phyloP scores from a whole-genome alignment of 2,888 invertebrate species.

The Dione juno region DNA sequence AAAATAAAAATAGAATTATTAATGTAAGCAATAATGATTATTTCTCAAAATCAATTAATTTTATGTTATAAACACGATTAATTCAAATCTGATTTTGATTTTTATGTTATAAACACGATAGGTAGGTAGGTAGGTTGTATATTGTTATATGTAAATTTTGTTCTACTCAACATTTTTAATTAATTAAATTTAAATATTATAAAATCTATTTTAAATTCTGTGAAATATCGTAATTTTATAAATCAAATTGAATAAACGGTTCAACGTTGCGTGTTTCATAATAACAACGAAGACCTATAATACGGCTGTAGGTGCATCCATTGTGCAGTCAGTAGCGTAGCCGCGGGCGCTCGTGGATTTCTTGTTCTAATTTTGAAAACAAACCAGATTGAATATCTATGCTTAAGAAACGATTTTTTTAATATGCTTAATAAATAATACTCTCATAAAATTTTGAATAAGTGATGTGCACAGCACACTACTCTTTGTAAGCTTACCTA shows the following conservation, averaged over 20 bases:
- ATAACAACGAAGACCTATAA: slow-evolving; percentile 31
- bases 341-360: slow-evolving; percentile 77
- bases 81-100: too few relatives aligned
- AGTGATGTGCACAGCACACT: neutral
- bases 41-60: too few relatives aligned
- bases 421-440: neutral
- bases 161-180: neutral
- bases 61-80: too few relatives aligned
- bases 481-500: neutral
- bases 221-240: slow-evolving; percentile 5
- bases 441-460: too few relatives aligned
- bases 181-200: neutral
- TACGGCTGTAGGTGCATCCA: slow-evolving; percentile 48
- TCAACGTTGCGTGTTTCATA: slow-evolving; percentile 24
- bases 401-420: slow-evolving; percentile 49
- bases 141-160: too few relatives aligned
- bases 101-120: too few relatives aligned
- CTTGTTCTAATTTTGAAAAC: slow-evolving; percentile 78
- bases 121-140: too few relatives aligned
- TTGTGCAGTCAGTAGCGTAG: slow-evolving; percentile 68
- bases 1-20: too few relatives aligned
- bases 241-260: slow-evolving; percentile 19
- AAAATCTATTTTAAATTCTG: slow-evolving; percentile 8
- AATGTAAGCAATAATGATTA: too few relatives aligned
- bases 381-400: slow-evolving; percentile 56